These are phyloP conservation scores for Semibalanus balanoides DNA, from an alignment of 1,140 invertebrate species.

Conservation along the genomic window DNA sequence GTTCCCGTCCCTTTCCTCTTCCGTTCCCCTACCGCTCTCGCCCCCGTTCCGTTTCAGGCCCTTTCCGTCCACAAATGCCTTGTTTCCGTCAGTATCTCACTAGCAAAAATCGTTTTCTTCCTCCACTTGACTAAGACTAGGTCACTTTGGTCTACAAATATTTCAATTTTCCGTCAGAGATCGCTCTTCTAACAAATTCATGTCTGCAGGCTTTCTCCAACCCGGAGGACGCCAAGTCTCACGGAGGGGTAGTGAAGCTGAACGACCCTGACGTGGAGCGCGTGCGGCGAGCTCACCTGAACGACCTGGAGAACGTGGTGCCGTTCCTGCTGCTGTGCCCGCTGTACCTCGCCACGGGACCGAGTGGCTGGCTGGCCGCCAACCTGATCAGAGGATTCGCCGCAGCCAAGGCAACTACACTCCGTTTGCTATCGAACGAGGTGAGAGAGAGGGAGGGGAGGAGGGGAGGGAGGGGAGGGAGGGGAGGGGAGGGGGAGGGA, in stretches of 20 bases:
- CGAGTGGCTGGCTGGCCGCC: conserved; percentile 35
- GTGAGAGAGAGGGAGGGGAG: neutral
- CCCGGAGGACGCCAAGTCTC: conserved; percentile 28
- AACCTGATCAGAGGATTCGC: conserved; percentile 43
- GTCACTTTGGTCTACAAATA: no score
- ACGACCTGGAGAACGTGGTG: conserved; percentile 52
- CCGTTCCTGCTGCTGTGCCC: conserved; percentile 44
- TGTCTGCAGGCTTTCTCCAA: conserved; percentile 28
- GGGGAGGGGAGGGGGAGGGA: no score
- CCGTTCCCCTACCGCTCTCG: no score
- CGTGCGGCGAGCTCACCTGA: conserved; percentile 39
- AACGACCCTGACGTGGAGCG: conserved; percentile 25
- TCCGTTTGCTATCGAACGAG: conserved; percentile 26
- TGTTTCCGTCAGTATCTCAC: no score
- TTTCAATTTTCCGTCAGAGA: no score
- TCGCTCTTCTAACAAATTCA: no score
- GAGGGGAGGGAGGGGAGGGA: no score
- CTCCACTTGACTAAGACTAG: no score
- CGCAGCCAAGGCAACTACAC: conserved; percentile 38
- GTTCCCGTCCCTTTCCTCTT: no score
- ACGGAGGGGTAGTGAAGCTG: conserved; percentile 21
- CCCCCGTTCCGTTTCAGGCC: no score
- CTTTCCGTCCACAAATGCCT: no score
- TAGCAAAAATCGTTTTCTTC: no score
- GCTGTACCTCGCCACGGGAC: conserved; percentile 43